Base-by-base conservation (phyloP, 2,113 vertebrate species). In the Odontesthes bonariensis region DNA sequence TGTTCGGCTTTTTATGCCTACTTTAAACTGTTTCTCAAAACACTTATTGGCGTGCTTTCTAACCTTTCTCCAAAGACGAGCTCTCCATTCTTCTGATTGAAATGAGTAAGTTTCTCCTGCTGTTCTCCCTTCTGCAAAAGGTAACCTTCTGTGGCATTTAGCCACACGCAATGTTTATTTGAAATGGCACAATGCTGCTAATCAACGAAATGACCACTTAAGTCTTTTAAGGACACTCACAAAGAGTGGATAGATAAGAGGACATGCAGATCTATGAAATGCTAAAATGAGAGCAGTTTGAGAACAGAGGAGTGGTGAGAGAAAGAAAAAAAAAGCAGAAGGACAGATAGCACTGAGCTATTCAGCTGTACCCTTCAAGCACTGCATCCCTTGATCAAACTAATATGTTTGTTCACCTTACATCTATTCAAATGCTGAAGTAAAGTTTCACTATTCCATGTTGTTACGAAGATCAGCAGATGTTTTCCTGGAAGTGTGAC, bases 131-230 rank as follows among this genome's bases (percentile, higher is more conserved):
- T 40, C n/a, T 31, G 14, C 14, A 7, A 27, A 35, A 46, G 19
- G 6, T 73, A 60, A 76, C 74, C 75, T 71, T 82, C 52, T 75
- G 33, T 17, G 49, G 61, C 49, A 82, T 70, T 70, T 54, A 59
- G 44, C 42, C n/a, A 22, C 56, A 72, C 0, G 1, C 14, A 47
- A 10, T 42, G 11, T 72, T 69, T 62, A 53, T 61, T 69, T 46
- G 38, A 77, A 68, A 75, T 69, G 54, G 3, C 68, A 64, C 27
- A 58, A 44, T 22, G n/a, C 67, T 27, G 49, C 67, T 73, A 75
- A 66, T 75, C 71, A 79, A 22, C 44, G 14, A 33, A 66, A 70
- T 20, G 32, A 66, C 66, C 16, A 51, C 54, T 66, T 3, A 0
- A 40, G 35, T 52, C 53, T 62, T 22, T 63, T 58, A 42, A 71